Evolutionary conservation across 2,113 vertebrate genomes (phyloP).

Genomic region (Felis catus): DNA sequence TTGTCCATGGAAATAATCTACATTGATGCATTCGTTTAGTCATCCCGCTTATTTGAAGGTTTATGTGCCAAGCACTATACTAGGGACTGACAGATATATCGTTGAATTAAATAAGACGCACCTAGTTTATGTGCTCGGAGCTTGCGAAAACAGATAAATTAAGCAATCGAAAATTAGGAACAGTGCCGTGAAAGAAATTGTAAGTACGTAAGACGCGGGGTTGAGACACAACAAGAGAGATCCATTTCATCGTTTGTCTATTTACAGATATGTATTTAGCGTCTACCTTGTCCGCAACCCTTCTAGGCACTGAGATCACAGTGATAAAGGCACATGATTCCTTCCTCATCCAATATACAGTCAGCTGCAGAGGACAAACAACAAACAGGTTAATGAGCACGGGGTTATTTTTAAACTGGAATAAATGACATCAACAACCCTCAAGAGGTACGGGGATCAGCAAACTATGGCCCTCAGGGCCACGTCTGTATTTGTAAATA

Average conservation of each 20-base stretch:
- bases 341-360: not conserved
- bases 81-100: not conserved
- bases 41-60: not conserved
- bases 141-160: not conserved
- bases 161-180: not conserved
- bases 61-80: accelerated
- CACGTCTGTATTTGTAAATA: conserved; percentile 18
- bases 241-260: not conserved
- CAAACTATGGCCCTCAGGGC: not conserved
- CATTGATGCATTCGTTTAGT: not conserved
- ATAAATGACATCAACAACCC: not conserved
- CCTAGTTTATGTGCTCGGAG: not conserved
- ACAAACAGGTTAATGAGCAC: not conserved
- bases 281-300: not conserved
- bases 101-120: not conserved
- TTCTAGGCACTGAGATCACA: not conserved
- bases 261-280: not conserved
- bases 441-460: accelerated
- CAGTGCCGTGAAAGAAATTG: not conserved
- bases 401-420: not conserved
- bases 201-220: not conserved
- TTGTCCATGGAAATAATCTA: not conserved
- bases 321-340: not conserved
- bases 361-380: not conserved
- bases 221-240: not conserved